Evolutionary conservation across 1,140 invertebrate species (phyloP).

Genomic region (Ips typographus): DNA sequence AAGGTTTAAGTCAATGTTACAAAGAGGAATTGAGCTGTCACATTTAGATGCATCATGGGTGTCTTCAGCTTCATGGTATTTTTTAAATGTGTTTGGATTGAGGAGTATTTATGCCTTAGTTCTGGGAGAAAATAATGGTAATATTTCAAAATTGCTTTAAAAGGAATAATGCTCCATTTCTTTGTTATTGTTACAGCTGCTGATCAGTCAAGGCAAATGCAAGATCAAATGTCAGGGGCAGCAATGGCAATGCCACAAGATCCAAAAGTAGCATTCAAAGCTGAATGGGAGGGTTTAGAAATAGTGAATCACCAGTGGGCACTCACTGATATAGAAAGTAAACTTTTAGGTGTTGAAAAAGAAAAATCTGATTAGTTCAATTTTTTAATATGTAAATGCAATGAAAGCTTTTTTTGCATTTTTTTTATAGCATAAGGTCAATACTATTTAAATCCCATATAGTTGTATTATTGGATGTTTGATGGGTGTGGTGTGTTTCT

Average conservation of each 20-base stretch:
- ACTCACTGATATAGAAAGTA: constrained; percentile 72
- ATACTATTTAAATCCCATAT: too few relatives aligned
- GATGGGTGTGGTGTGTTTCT: too few relatives aligned
- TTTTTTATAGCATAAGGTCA: too few relatives aligned
- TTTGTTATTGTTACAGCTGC: constrained; percentile 59
- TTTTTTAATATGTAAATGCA: too few relatives aligned
- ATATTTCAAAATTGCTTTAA: background rate
- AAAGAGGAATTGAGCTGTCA: constrained; percentile 92
- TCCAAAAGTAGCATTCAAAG: constrained; percentile 98
- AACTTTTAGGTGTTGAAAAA: constrained; percentile 29
- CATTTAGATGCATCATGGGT: constrained; percentile 99
- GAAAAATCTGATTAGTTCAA: constrained; percentile 16
- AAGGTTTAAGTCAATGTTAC: constrained; percentile 98
- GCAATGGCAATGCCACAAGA: constrained; percentile 97
- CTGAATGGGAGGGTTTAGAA: constrained; percentile 98
- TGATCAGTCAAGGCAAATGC: constrained; percentile 94
- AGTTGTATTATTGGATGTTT: too few relatives aligned
- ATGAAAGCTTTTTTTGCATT: too few relatives aligned
- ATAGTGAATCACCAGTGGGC: constrained; percentile 93
- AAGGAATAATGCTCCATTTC: background rate
- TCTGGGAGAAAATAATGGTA: constrained; percentile 94
- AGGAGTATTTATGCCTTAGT: constrained; percentile 97
- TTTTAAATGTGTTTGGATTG: constrained; percentile 98
- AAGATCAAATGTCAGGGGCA: constrained; percentile 96
- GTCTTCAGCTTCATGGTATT: constrained; percentile 99